phyloP scores from a whole-genome alignment of 2,888 invertebrate genomes.

The Meloe dianella region DNA sequence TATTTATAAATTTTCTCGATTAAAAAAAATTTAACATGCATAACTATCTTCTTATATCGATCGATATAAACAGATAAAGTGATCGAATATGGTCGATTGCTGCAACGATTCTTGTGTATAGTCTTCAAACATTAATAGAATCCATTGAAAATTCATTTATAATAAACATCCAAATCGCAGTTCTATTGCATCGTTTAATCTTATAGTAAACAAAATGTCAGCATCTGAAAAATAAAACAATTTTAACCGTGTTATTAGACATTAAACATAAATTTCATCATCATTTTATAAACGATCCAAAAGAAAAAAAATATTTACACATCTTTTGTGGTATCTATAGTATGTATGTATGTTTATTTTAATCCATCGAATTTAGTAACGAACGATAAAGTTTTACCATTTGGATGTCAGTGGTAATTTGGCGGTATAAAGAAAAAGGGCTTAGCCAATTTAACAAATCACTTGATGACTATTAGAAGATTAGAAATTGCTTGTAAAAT shows the following conservation, averaged over 20 bases:
- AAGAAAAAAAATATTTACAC: neutral
- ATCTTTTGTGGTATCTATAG: slow-evolving; percentile 18
- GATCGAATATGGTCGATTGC: neutral
- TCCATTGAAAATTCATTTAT: neutral
- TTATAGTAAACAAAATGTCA: slow-evolving; percentile 9
- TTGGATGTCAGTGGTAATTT: slow-evolving; percentile 3
- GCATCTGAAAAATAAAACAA: neutral
- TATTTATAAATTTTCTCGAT: too few species aligned
- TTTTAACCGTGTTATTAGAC: slow-evolving; percentile 14
- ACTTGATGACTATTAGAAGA: slow-evolving; percentile 55
- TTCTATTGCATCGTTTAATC: slow-evolving; percentile 1
- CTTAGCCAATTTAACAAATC: slow-evolving; percentile 52
- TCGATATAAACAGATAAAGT: slow-evolving; percentile 20
- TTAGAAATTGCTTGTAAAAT: slow-evolving; percentile 55
- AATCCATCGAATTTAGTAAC: slow-evolving; percentile 16
- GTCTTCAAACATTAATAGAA: neutral
- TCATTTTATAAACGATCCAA: neutral
- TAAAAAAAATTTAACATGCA: too few species aligned
- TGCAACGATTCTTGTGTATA: too few species aligned
- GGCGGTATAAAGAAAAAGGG: slow-evolving; percentile 29
- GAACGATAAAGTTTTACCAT: slow-evolving; percentile 32
- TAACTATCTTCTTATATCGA: slow-evolving; percentile 28
- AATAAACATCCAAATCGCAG: slow-evolving; percentile 7
- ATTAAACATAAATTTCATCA: slow-evolving; percentile 15
- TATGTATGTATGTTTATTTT: slow-evolving; percentile 16